These are phyloP conservation scores for Sturnira hondurensis DNA, from an alignment of 2,113 vertebrate species.

Conservation along the genomic window DNA sequence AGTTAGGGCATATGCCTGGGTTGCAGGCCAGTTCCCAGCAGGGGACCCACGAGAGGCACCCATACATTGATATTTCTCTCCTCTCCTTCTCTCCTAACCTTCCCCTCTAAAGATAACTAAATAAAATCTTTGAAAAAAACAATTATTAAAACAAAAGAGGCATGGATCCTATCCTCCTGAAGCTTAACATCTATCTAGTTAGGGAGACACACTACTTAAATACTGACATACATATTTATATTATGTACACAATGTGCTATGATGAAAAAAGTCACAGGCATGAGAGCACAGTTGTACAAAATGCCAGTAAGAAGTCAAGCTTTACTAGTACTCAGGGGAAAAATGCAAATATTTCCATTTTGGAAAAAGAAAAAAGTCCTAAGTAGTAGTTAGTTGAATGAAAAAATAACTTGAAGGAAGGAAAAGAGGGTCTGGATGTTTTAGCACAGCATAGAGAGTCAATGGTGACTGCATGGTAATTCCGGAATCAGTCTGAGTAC, in stretches of 20 bases:
- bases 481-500: neutral
- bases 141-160: no score
- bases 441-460: neutral
- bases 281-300: neutral
- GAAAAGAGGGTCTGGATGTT: neutral
- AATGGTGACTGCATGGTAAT: neutral
- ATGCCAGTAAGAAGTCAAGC: neutral
- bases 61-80: no score
- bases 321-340: neutral
- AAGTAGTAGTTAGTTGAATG: conserved; percentile 23
- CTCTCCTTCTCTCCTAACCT: no score
- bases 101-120: no score
- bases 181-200: neutral
- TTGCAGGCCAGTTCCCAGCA: no score
- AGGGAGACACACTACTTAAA: neutral
- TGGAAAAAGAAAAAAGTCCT: neutral
- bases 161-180: neutral
- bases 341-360: conserved; percentile 32
- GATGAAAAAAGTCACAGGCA: neutral
- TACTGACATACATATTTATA: neutral
- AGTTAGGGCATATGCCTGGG: no score
- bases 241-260: neutral
- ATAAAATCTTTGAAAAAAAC: no score
- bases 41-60: no score
- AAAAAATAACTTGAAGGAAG: neutral